Percentiles rank a stretch among this genome's conserved stretches.
Conservation (phyloP, 2,888 invertebrate genomes). For the Oscheius sp. region DNA sequence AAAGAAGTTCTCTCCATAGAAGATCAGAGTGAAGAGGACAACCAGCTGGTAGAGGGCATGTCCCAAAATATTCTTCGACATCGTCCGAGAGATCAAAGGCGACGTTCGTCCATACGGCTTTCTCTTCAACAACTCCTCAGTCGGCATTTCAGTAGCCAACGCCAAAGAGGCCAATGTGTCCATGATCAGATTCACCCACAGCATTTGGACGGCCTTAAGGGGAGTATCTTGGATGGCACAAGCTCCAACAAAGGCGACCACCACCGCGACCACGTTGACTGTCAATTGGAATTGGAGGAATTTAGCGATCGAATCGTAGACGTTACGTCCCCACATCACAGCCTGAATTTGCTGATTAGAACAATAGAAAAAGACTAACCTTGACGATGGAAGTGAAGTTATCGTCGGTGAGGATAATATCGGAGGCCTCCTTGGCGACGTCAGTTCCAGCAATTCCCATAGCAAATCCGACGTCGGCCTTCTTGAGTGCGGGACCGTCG, state of each 20-base stretch:
- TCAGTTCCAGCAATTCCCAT: constrained; percentile 75
- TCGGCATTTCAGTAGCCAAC: constrained; percentile 74
- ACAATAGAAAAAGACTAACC: constrained; percentile 20
- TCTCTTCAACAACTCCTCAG: constrained; percentile 72
- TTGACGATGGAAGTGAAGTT: constrained; percentile 75
- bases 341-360: constrained; percentile 66
- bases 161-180: constrained; percentile 75
- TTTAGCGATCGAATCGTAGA: constrained; percentile 75
- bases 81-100: constrained; percentile 78
- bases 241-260: constrained; percentile 74
- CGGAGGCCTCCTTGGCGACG: constrained; percentile 75
- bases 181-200: constrained; percentile 76
- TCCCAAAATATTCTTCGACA: constrained; percentile 81
- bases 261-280: constrained; percentile 75
- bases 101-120: constrained; percentile 71
- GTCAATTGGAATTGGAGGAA: constrained; percentile 75
- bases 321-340: constrained; percentile 75
- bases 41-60: constrained; percentile 67
- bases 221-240: constrained; percentile 73
- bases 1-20: constrained; percentile 82
- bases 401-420: constrained; percentile 75
- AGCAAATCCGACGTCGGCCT: constrained; percentile 75
- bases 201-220: constrained; percentile 73
- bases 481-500: constrained; percentile 74
- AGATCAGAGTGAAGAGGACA: constrained; percentile 91